Evolutionary conservation across 2,113 vertebrate genomes (phyloP), one percentile per base, ranked within the genome.

Genomic region (Malurus alboscapulatus): DNA sequence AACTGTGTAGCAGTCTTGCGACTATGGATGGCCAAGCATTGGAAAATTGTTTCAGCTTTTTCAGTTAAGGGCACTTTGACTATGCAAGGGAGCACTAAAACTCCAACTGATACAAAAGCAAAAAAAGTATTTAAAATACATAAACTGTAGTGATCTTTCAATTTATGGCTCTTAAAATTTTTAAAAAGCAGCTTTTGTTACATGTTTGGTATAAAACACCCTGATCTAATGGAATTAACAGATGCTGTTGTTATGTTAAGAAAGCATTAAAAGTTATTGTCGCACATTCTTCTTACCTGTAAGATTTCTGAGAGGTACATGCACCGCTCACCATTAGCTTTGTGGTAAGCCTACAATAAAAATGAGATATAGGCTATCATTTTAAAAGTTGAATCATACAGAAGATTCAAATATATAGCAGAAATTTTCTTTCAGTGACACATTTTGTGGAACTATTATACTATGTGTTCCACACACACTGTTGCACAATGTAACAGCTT

Each of bases 301-400:
- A 98, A 96, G 45, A 99, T 98, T 97, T 99, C 98, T 20, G 98
- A 96, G 58, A 99, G 93, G 87, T 98, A 99, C 2, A 94, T 95
- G 61, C 85, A 92, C 25, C 95, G 93, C 92, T 99, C 98, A 68
- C 97, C 97, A 44, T 98, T 98, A 95, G 97, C 97, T 95, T 97
- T 98, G 90, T 98, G 98, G 93, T 99, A 99, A 36, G 98, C 98
- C 98, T 99, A 73, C 3, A 59, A 54, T 65, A 67, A 91, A 90
- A 91, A 61, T 2, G 13, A 88, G 38, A 72, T 26, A 87, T 1
- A 54, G 72, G 24, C 69, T 67, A 88, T 21, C 18, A 82, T 59
- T 44, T 88, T 62, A 34, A 34, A 95, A 80, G 14, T 9, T 58
- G 54, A 82, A 68, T 79, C 17, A 61, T 42, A 68, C 18, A 51